Evolutionary conservation across 2,113 vertebrate genomes (phyloP).

Genomic region (Amia ocellicauda): DNA sequence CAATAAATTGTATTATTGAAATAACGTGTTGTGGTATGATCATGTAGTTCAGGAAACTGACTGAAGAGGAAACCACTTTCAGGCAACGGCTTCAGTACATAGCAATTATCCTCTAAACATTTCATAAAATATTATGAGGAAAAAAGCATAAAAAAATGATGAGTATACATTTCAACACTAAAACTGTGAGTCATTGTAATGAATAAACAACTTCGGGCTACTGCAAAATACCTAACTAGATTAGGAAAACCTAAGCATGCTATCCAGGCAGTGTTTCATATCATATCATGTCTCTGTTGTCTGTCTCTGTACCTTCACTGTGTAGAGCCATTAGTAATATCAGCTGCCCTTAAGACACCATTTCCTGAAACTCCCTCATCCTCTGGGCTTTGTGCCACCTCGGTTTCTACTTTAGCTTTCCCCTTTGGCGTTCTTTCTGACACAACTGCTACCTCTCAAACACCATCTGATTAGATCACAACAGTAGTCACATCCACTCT

Average conservation of each 20-base stretch:
- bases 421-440: background rate
- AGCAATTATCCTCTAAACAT: no score
- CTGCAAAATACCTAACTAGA: background rate
- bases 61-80: no score
- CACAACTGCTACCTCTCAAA: slow-evolving; percentile 2
- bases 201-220: background rate
- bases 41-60: no score
- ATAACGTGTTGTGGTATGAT: no score
- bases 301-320: background rate
- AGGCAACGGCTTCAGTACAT: no score
- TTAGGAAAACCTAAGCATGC: background rate
- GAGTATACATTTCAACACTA: background rate
- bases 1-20: no score
- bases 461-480: slow-evolving; percentile 8
- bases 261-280: slow-evolving; percentile 5
- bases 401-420: background rate
- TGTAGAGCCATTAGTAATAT: background rate
- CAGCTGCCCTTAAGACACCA: background rate
- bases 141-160: no score
- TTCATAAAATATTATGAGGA: no score
- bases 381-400: background rate
- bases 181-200: background rate
- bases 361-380: background rate
- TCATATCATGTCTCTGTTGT: background rate
- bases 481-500: background rate